Conservation (phyloP, 2,113 vertebrate species). For the Osmerus mordax region DNA sequence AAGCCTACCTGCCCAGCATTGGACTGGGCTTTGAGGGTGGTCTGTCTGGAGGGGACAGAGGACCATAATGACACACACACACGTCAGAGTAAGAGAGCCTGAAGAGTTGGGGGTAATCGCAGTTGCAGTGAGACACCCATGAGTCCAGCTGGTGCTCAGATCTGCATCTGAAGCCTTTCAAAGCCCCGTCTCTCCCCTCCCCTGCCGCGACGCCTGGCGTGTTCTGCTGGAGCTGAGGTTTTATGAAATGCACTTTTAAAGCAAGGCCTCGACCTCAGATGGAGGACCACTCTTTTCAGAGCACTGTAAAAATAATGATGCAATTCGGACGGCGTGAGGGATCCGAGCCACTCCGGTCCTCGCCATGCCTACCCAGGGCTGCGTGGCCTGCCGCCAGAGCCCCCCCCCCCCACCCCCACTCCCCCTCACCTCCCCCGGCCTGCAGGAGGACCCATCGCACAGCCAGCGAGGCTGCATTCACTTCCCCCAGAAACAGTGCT, state of each 20-base stretch:
- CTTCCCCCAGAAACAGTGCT: slow-evolving; percentile 18
- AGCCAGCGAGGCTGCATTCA: slow-evolving; percentile 35
- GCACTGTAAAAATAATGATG: no score
- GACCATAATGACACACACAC: slow-evolving; percentile 7
- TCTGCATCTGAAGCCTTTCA: not conserved
- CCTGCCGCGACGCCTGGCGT: slow-evolving; percentile 10
- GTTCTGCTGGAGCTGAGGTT: slow-evolving; percentile 24
- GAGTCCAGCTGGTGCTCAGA: slow-evolving; percentile 42
- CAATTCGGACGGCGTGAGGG: no score
- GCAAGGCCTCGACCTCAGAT: slow-evolving; percentile 24
- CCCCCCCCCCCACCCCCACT: slow-evolving; percentile 1
- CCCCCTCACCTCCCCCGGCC: not conserved
- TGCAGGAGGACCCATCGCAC: slow-evolving; percentile 20
- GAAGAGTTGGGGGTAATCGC: no score
- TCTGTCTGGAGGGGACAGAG: slow-evolving; percentile 27
- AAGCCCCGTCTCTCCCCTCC: slow-evolving; percentile 14
- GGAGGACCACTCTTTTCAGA: slow-evolving; percentile 8
- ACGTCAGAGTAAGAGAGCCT: slow-evolving; percentile 14
- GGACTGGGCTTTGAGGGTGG: slow-evolving; percentile 45
- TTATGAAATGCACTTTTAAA: slow-evolving; percentile 30
- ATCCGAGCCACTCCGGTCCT: no score
- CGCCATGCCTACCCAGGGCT: no score
- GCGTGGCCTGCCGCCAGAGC: slow-evolving; percentile 17
- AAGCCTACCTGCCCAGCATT: slow-evolving; percentile 37
- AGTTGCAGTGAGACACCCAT: not conserved